phyloP scores from a whole-genome alignment of 1,140 invertebrate genomes.

The Temnothorax curvispinosus region DNA sequence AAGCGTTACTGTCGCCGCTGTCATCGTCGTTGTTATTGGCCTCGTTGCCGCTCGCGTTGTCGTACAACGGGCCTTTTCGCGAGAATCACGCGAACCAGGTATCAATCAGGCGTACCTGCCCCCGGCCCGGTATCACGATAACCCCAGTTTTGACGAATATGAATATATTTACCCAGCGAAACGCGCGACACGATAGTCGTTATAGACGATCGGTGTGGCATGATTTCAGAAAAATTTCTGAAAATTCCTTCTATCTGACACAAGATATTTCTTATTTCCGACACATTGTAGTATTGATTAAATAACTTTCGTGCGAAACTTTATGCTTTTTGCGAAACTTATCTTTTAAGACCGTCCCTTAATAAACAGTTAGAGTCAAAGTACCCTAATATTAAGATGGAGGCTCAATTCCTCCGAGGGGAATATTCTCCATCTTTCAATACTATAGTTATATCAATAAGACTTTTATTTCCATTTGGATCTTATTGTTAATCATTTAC shows the following conservation, averaged over 20 bases:
- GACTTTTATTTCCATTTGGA: neutral
- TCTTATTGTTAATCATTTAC: neutral
- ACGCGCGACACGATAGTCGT: conserved; percentile 9
- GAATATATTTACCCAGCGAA: conserved; percentile 68
- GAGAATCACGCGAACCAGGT: conserved; percentile 71
- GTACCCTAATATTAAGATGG: neutral
- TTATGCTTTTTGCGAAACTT: neutral
- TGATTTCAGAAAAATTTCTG: conserved; percentile 29
- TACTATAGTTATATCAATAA: neutral
- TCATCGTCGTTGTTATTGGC: conserved; percentile 48
- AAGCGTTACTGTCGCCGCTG: conserved; percentile 40
- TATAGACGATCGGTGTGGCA: neutral
- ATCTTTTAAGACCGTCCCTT: neutral
- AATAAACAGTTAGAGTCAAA: neutral
- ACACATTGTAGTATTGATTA: neutral
- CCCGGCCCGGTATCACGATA: conserved; percentile 58
- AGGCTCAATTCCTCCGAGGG: neutral
- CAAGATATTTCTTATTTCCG: neutral
- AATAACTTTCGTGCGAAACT: conserved; percentile 22
- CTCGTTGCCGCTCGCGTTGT: conserved; percentile 44
- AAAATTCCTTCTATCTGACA: neutral
- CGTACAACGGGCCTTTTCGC: conserved; percentile 52
- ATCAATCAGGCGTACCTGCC: conserved; percentile 71
- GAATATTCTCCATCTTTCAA: neutral
- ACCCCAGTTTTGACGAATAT: conserved; percentile 69